Base-by-base conservation (phyloP, 2,888 invertebrate species). In the Eucera pruinosa region DNA sequence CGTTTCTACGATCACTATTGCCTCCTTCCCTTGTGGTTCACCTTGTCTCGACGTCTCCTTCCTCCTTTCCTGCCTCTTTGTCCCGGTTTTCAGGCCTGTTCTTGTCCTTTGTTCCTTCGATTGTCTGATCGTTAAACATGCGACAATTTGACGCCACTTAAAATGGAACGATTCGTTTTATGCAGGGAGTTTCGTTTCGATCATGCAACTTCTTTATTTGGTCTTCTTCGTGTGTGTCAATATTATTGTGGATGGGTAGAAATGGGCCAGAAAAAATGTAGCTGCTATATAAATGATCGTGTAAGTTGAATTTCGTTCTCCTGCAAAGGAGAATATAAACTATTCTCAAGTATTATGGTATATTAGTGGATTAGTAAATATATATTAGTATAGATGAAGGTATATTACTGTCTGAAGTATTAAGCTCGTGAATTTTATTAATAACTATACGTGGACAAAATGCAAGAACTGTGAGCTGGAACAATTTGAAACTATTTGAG, bases 1-100 rank as follows among this genome's bases (percentile, higher is more conserved):
- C 62, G 81, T 82, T 84, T 82, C 83, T 81, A 69, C 73, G 76
- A 79, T 73, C 81, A 73, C 58, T 74, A 61, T 55, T 78, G 81
- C 76, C 76, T 75, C 54, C 80, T 72, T 75, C 48, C 33, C 66
- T 52, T 57, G 33, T 13, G 33, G 33, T 27, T 60, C 67, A 25
- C 33, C 41, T 45, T 50, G 61, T 50, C 58, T 20, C 47, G 39
- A 33, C 43, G 33, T 25, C 54, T 64, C 60, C 41, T 55, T 68
- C 60, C 78, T 72, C 57, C 50, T 52, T 60, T 13, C 57, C 23
- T 13, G 36, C 23, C 45, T 25, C 66, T 72, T 68, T 69, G 84
- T 68, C 65, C 74, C 61, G 52, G 69, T 71, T 84, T 79, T 71
- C 73, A 71, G 61, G 61, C 57, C 78, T 79, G 68, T 77, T 72